Conservation (phyloP, 2,888 invertebrate genomes). For the Nasonia oneida region DNA sequence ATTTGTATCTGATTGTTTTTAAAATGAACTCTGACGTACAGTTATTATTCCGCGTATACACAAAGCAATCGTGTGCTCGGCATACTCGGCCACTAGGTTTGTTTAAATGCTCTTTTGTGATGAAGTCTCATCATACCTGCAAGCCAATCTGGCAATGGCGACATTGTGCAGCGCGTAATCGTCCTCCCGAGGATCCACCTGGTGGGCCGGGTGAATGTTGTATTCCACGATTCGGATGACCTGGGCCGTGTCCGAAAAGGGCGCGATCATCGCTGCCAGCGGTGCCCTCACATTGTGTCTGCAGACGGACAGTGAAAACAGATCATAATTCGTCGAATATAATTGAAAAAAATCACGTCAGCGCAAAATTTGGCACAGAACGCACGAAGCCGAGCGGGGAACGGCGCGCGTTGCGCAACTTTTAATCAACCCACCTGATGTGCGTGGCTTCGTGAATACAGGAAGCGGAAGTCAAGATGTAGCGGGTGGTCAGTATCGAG, state of each 20-base stretch:
- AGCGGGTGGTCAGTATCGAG: slow-evolving; percentile 67
- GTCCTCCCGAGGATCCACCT: slow-evolving; percentile 60
- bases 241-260: slow-evolving; percentile 62
- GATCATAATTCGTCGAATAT: neutral
- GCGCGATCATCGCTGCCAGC: slow-evolving; percentile 65
- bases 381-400: slow-evolving; percentile 29
- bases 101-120: neutral
- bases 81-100: neutral
- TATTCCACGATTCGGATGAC: slow-evolving; percentile 66
- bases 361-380: neutral
- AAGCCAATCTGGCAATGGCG: slow-evolving; percentile 67
- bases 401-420: neutral
- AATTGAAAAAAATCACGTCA: neutral
- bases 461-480: slow-evolving; percentile 69
- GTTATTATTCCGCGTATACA: neutral
- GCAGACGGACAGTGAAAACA: neutral
- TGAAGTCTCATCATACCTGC: slow-evolving; percentile 55
- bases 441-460: slow-evolving; percentile 67
- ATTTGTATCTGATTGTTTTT: neutral
- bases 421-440: slow-evolving; percentile 65
- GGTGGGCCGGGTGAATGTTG: slow-evolving; percentile 64
- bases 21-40: neutral
- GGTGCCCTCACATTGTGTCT: slow-evolving; percentile 69
- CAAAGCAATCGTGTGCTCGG: neutral
- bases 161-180: slow-evolving; percentile 64